Conservation (phyloP, 2,888 invertebrate genomes). For the Phasia obesa region DNA sequence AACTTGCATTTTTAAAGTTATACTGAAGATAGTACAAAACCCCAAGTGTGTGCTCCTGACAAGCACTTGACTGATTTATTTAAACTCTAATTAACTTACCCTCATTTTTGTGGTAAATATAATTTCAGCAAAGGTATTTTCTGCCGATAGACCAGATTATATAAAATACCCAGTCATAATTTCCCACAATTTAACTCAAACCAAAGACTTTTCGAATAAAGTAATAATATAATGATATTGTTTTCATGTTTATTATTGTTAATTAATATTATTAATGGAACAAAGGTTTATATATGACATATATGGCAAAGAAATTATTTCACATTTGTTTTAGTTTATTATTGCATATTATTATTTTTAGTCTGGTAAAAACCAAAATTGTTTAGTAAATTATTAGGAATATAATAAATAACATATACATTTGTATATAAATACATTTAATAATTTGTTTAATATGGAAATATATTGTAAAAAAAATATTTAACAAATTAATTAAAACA, state of each 20-base stretch:
- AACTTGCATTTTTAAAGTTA: no score
- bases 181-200: constrained; percentile 8
- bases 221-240: constrained; percentile 19
- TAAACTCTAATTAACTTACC: no score
- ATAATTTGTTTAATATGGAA: not conserved
- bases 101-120: no score
- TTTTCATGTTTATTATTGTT: constrained; percentile 36
- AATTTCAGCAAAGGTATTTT: no score
- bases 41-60: no score
- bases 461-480: constrained; percentile 43
- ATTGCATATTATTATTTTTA: not conserved
- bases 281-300: constrained; percentile 59
- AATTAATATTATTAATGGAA: constrained; percentile 60
- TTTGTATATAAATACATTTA: constrained; percentile 21
- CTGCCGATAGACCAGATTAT: no score
- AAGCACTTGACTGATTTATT: no score
- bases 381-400: constrained; percentile 5
- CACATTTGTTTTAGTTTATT: constrained; percentile 16
- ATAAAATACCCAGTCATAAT: no score
- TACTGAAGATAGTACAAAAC: no score
- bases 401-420: constrained; percentile 44
- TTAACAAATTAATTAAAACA: constrained; percentile 41
- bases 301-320: constrained; percentile 50
- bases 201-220: constrained; percentile 9
- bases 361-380: constrained; percentile 20